Conservation (phyloP, 2,113 vertebrate genomes). For the Pseudorhombus dupliciocellatus region DNA sequence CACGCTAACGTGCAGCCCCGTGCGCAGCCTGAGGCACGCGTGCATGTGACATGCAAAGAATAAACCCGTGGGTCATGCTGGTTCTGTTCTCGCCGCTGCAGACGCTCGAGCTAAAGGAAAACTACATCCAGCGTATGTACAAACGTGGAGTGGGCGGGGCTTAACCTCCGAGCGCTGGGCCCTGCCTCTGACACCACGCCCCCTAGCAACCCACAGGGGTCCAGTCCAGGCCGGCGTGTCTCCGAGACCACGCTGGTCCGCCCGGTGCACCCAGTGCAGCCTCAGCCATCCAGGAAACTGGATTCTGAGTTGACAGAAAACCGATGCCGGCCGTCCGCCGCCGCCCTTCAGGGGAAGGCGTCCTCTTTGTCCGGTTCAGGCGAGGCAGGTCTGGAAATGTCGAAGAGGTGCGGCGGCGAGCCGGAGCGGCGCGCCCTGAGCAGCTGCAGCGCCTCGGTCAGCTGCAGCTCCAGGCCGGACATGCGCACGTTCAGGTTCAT, state of each 20-base stretch:
- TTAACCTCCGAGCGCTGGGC: constrained; percentile 29
- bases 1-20: too few species aligned
- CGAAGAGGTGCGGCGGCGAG: constrained; percentile 88
- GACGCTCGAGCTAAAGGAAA: constrained; percentile 35
- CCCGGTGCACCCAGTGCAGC: constrained; percentile 42
- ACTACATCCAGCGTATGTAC: constrained; percentile 65
- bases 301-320: constrained; percentile 47
- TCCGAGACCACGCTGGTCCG: constrained; percentile 18
- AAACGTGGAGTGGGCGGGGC: constrained; percentile 60
- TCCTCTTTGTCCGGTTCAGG: constrained; percentile 93
- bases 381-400: constrained; percentile 92
- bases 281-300: constrained; percentile 53
- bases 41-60: constrained; percentile 72
- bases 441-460: constrained; percentile 91
- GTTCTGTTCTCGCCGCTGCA: constrained; percentile 35
- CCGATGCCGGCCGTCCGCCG: not conserved
- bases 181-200: constrained; percentile 13
- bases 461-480: constrained; percentile 90
- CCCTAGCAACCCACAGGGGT: not conserved
- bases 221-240: constrained; percentile 29
- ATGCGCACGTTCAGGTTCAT: constrained; percentile 89
- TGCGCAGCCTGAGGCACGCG: constrained; percentile 46
- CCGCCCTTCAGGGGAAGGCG: constrained; percentile 83
- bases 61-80: constrained; percentile 70
- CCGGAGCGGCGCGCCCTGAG: constrained; percentile 86